Evolutionary conservation across 2,888 invertebrate species (phyloP).

Genomic region (Drosophila hamatofila): DNA sequence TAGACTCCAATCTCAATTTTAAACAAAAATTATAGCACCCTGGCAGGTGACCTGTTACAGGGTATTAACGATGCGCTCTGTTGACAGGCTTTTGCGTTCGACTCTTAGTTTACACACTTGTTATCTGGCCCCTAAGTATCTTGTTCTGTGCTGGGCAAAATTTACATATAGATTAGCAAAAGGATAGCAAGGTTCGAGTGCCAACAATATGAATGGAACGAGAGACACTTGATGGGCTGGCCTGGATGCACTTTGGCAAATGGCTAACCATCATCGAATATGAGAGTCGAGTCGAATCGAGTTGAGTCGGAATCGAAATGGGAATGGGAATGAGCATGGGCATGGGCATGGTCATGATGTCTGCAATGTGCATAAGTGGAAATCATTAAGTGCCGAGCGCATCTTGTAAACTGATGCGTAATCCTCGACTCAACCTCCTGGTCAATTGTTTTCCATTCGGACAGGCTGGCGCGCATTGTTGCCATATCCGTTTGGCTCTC

Average conservation of each 20-base stretch:
- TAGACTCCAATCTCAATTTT: background rate
- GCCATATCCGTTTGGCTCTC: constrained; percentile 68
- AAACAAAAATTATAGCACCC: background rate
- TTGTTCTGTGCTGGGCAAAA: constrained; percentile 49
- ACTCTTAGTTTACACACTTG: constrained; percentile 52
- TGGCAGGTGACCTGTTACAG: constrained; percentile 1
- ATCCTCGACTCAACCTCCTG: constrained; percentile 49
- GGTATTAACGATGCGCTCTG: constrained; percentile 41
- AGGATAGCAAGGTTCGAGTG: constrained; percentile 44
- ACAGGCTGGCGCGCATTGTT: constrained; percentile 60
- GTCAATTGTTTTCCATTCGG: constrained; percentile 70
- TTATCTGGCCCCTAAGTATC: constrained; percentile 45
- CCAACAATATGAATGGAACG: constrained; percentile 16
- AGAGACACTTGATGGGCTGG: constrained; percentile 54
- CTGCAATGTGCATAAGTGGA: constrained; percentile 77
- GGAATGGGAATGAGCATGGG: background rate
- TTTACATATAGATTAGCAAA: constrained; percentile 79
- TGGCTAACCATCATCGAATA: constrained; percentile 46
- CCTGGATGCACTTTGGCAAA: constrained; percentile 54
- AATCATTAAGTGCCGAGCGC: constrained; percentile 74
- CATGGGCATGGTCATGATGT: constrained; percentile 47
- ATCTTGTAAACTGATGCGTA: constrained; percentile 79
- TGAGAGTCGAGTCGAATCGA: constrained; percentile 10
- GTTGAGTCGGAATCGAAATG: constrained; percentile 1
- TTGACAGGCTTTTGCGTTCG: constrained; percentile 3